These are phyloP conservation scores for Cryptus viduatorius DNA, from an alignment of 2,888 invertebrate genomes.

Conservation along the genomic window DNA sequence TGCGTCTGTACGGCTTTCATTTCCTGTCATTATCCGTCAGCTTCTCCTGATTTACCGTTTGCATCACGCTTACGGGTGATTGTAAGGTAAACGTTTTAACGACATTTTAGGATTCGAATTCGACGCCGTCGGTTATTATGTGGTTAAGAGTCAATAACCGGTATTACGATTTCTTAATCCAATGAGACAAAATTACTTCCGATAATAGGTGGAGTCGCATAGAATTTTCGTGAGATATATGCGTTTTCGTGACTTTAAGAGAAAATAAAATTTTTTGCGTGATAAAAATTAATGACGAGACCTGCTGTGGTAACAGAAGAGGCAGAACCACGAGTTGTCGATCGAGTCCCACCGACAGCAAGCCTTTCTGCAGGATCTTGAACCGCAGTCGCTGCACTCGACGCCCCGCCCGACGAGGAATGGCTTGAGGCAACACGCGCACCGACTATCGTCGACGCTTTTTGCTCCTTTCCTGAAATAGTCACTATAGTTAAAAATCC, in stretches of 20 bases:
- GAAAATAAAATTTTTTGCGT: background rate
- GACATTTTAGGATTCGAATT: background rate
- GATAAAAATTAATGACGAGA: constrained; percentile 52
- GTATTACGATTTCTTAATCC: background rate
- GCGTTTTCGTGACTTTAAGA: background rate
- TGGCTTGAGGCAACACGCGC: constrained; percentile 82
- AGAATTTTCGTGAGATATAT: background rate
- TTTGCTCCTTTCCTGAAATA: constrained; percentile 75
- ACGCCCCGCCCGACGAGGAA: constrained; percentile 77
- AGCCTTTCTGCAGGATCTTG: constrained; percentile 78
- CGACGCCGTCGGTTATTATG: background rate
- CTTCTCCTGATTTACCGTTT: constrained; percentile 17
- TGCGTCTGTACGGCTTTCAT: constrained; percentile 17
- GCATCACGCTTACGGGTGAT: constrained; percentile 19
- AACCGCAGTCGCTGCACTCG: constrained; percentile 80
- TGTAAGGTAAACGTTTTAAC: background rate
- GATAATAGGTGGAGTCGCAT: background rate
- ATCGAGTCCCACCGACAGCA: constrained; percentile 80
- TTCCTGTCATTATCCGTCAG: constrained; percentile 16
- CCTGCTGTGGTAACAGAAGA: constrained; percentile 83
- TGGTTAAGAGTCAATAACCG: background rate
- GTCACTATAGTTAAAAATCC: constrained; percentile 3
- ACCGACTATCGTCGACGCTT: constrained; percentile 75
- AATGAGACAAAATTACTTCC: background rate
- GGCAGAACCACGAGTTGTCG: constrained; percentile 79